Conservation (phyloP, 2,113 vertebrate genomes). For the Agelaius tricolor region DNA sequence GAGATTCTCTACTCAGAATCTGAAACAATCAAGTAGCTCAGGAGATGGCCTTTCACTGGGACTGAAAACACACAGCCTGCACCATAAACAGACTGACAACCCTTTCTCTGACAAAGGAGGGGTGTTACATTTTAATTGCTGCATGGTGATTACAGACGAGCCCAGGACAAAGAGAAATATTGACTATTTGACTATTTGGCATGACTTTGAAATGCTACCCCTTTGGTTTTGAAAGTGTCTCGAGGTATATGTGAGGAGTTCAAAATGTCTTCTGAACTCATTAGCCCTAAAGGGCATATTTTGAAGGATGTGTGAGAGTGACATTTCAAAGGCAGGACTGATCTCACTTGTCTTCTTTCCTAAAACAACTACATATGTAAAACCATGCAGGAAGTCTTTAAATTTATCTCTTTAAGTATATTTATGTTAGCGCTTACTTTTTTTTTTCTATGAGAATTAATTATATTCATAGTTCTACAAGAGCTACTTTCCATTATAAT, state of each 20-base stretch:
- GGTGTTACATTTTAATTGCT: conserved; percentile 19
- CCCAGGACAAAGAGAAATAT: not conserved
- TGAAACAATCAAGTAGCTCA: not conserved
- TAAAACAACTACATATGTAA: not conserved
- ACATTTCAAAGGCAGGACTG: not conserved
- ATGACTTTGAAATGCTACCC: not conserved
- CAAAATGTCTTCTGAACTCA: not conserved
- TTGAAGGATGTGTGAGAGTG: not conserved
- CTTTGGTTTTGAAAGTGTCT: not conserved
- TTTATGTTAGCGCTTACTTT: not conserved
- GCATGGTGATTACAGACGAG: not conserved
- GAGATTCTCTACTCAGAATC: not conserved
- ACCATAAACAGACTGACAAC: not conserved
- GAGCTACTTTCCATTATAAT: not conserved
- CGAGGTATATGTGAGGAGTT: not conserved
- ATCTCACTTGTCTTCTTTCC: not conserved
- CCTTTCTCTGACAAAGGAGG: not conserved
- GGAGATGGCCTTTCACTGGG: not conserved
- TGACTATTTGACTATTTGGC: not conserved
- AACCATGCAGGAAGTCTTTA: not conserved
- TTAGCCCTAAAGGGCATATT: conserved; percentile 12
- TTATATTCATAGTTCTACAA: not conserved
- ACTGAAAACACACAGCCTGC: not conserved
- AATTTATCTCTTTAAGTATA: not conserved
- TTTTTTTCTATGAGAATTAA: not conserved